A percentile compares a stretch with the other conserved stretches of the same genome.
phyloP scores from a whole-genome alignment of 2,888 invertebrate genomes.

The Argynnis bischoffii region DNA sequence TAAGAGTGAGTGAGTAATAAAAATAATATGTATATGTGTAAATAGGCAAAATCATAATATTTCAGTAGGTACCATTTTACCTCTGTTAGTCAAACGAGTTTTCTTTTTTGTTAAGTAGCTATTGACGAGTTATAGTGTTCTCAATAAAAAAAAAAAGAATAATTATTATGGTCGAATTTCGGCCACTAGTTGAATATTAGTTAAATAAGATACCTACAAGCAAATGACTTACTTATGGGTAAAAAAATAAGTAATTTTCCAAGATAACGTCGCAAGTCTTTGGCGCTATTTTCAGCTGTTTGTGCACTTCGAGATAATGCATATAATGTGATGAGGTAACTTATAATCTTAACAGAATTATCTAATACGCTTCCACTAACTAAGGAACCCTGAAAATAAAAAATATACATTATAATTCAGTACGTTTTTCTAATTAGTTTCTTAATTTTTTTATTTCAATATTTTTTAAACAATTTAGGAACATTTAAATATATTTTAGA shows the following conservation, averaged over 20 bases:
- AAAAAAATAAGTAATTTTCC: conserved; percentile 21
- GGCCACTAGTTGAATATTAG: too few relatives aligned
- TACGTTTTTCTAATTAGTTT: too few relatives aligned
- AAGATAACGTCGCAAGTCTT: conserved; percentile 8
- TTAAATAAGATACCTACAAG: neutral
- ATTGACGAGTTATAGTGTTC: neutral
- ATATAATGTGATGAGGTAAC: conserved; percentile 38
- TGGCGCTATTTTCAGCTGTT: conserved; percentile 15
- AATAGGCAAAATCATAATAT: too few relatives aligned
- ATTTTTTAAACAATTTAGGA: too few relatives aligned
- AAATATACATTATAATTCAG: neutral
- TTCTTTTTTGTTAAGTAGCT: neutral
- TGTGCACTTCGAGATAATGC: conserved; percentile 32
- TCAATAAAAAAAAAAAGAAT: too few relatives aligned
- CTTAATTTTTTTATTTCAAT: too few relatives aligned
- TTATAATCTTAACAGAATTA: neutral
- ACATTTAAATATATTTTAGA: too few relatives aligned
- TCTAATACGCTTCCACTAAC: neutral
- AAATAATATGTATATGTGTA: too few relatives aligned
- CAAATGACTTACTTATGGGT: neutral
- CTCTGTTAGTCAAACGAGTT: too few relatives aligned
- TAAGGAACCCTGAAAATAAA: neutral
- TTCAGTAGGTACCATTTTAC: too few relatives aligned
- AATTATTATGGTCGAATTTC: too few relatives aligned
- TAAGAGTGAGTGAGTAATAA: too few relatives aligned